Evolutionary conservation across 2,113 vertebrate species (phyloP).

Genomic region (Vulpes lagopus): DNA sequence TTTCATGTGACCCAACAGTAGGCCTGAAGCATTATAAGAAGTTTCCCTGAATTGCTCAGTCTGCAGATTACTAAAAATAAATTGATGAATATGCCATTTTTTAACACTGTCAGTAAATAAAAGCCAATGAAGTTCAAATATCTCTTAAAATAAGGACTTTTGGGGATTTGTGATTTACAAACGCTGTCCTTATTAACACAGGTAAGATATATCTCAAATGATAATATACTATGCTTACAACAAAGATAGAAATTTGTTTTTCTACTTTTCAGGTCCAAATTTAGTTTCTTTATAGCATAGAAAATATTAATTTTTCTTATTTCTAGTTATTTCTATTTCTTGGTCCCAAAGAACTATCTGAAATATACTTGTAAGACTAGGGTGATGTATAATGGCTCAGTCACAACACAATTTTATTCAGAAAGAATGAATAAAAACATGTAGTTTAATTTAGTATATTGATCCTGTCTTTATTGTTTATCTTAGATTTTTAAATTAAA

Average conservation of each 20-base stretch:
- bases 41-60: conserved; percentile 85
- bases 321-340: neutral
- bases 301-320: neutral
- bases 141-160: conserved; percentile 82
- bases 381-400: neutral
- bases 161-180: conserved; percentile 82
- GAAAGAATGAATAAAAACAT: neutral
- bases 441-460: neutral
- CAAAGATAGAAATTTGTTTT: conserved; percentile 67
- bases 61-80: conserved; percentile 85
- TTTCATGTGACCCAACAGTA: conserved; percentile 84
- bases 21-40: conserved; percentile 85
- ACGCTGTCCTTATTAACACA: conserved; percentile 77
- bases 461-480: neutral
- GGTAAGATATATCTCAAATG: conserved; percentile 73
- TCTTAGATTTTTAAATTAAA: neutral
- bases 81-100: conserved; percentile 74
- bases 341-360: neutral
- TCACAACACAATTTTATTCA: neutral
- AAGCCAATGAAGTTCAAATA: conserved; percentile 79
- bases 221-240: conserved; percentile 74
- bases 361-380: neutral
- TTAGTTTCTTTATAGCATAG: neutral
- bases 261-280: conserved; percentile 65
- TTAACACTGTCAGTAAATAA: conserved; percentile 86